Evolutionary conservation across 2,888 invertebrate species (phyloP).

Genomic region (Branchipolynoe longqiensis): DNA sequence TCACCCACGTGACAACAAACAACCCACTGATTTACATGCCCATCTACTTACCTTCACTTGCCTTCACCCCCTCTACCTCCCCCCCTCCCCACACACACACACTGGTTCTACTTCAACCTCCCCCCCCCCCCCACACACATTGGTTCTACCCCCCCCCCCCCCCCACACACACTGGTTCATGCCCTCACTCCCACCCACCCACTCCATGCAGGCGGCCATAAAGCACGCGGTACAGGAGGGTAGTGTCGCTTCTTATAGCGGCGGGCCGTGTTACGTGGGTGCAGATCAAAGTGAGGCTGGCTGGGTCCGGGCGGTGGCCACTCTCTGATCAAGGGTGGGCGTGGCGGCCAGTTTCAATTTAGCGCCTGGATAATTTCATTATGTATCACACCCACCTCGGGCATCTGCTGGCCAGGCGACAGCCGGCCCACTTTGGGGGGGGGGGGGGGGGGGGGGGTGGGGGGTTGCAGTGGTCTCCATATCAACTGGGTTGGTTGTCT

Average conservation of each 20-base stretch:
- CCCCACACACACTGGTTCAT: background rate
- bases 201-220: background rate
- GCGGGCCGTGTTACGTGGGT: background rate
- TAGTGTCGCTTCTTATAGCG: background rate
- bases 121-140: background rate
- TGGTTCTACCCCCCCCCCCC: background rate
- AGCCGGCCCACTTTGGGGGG: too few relatives aligned
- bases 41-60: too few relatives aligned
- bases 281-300: background rate
- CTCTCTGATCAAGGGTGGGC: background rate
- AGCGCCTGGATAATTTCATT: constrained; percentile 41
- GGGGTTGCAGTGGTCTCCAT: background rate
- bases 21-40: too few relatives aligned
- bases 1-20: too few relatives aligned
- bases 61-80: background rate
- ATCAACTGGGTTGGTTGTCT: too few relatives aligned
- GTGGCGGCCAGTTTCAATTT: constrained; percentile 9
- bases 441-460: background rate
- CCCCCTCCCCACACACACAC: background rate
- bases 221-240: background rate
- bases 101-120: background rate
- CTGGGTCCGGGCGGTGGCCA: background rate
- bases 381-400: too few relatives aligned
- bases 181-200: background rate
- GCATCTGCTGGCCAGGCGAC: too few relatives aligned